phyloP scores from a whole-genome alignment of 1,140 invertebrate species.

The Zaprionus vittiger region DNA sequence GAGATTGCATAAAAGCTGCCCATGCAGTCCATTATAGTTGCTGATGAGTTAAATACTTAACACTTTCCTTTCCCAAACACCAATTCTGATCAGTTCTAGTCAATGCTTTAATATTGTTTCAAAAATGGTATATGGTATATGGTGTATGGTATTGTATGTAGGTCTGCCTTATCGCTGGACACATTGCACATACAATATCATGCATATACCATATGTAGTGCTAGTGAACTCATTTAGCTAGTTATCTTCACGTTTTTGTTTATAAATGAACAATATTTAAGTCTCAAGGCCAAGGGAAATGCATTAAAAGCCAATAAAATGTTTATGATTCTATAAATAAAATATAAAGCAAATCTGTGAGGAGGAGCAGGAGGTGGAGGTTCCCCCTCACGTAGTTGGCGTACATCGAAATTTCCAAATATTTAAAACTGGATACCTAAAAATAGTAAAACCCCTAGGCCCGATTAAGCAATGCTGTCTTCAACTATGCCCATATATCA shows the following conservation, averaged over 20 bases:
- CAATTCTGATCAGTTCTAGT: too few species aligned
- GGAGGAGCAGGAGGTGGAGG: background rate
- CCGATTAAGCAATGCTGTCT: background rate
- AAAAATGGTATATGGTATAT: too few species aligned
- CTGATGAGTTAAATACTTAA: too few species aligned
- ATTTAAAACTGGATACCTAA: conserved; percentile 5
- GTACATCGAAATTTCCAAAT: conserved; percentile 1
- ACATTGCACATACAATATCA: background rate
- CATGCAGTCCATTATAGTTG: too few species aligned
- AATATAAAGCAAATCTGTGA: background rate
- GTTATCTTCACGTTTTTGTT: conserved; percentile 3
- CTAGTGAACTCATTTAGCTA: background rate
- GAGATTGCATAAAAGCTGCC: too few species aligned
- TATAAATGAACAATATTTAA: conserved; percentile 9
- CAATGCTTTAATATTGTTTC: too few species aligned
- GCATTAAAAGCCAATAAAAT: conserved; percentile 19
- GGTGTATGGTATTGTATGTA: too few species aligned
- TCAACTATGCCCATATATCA: conserved; percentile 47
- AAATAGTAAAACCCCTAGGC: background rate
- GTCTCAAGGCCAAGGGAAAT: conserved; percentile 16
- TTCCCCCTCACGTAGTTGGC: background rate
- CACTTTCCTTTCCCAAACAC: too few species aligned
- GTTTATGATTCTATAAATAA: conserved; percentile 17
- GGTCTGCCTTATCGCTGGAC: background rate
- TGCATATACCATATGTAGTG: background rate